These are phyloP conservation scores for Albula goreensis DNA, from an alignment of 2,113 vertebrate genomes.

Conservation along the genomic window DNA sequence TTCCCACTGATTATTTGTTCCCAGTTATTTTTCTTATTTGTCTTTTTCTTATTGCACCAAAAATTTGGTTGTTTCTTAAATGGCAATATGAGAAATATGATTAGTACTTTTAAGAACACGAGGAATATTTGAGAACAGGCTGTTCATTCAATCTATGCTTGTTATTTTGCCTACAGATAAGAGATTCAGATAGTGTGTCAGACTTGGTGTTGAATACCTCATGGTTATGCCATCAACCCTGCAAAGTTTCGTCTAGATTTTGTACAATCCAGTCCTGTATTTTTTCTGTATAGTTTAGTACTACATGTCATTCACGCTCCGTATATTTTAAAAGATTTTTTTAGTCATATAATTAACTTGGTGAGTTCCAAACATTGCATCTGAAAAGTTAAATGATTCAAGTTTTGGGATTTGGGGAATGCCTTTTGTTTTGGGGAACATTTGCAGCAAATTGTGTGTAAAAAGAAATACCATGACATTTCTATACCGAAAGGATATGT, in stretches of 20 bases:
- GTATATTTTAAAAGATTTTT: too few species aligned
- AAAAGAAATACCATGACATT: constrained; percentile 17
- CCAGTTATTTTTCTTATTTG: too few species aligned
- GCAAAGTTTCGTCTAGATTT: background rate
- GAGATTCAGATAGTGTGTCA: background rate
- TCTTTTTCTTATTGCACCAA: too few species aligned
- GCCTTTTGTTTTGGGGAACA: background rate
- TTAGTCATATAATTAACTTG: too few species aligned
- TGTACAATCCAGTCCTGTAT: background rate
- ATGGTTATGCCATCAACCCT: background rate
- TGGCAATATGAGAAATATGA: background rate
- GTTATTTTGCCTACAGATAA: background rate
- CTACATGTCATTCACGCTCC: background rate
- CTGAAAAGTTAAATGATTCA: background rate
- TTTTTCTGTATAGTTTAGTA: background rate
- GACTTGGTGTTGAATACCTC: background rate
- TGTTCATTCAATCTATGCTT: background rate
- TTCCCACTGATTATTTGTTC: too few species aligned
- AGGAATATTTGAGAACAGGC: background rate
- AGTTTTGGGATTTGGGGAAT: background rate
- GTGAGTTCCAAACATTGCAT: background rate
- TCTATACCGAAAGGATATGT: background rate
- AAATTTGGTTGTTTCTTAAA: too few species aligned
- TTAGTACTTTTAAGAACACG: background rate
- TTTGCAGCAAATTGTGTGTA: background rate